A percentile compares a stretch with the other conserved stretches of the same genome.
These are phyloP conservation scores for Cylloceria caligata DNA, from an alignment of 2,888 invertebrate species.

Conservation along the genomic window DNA sequence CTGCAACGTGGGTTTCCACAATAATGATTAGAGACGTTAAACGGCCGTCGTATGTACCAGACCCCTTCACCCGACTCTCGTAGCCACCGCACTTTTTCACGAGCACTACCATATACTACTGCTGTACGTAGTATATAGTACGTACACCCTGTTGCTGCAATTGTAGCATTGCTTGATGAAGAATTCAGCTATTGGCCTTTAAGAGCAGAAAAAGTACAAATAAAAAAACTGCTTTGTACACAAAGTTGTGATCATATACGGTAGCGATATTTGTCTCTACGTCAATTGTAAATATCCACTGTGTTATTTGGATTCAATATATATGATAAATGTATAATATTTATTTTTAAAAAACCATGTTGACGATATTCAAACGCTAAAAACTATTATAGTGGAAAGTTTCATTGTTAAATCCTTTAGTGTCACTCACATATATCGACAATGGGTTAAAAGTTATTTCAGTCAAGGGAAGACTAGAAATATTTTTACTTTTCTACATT, in stretches of 20 bases:
- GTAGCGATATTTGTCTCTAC: background rate
- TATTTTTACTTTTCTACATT: no score
- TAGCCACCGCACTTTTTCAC: constrained; percentile 2
- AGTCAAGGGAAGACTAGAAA: no score
- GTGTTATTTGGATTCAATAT: no score
- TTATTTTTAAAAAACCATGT: no score
- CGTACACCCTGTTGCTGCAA: constrained; percentile 37
- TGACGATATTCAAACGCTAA: no score
- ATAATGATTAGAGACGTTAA: constrained; percentile 26
- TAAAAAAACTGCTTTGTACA: background rate
- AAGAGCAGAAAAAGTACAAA: background rate
- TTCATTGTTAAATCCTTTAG: no score
- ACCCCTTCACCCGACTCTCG: background rate
- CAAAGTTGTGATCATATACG: background rate
- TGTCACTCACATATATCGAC: no score
- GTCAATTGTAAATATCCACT: no score
- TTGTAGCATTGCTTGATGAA: constrained; percentile 12
- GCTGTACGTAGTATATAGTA: background rate
- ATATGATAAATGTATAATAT: no score
- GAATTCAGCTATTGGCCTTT: background rate
- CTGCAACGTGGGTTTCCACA: constrained; percentile 2
- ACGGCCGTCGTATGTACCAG: constrained; percentile 7
- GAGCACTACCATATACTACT: background rate
- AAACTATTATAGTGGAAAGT: no score
- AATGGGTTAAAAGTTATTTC: no score